Percentiles rank a stretch among this genome's conserved stretches.
These are phyloP conservation scores for Chalcosyrphus nemorum DNA, from an alignment of 2,888 invertebrate genomes.

Conservation along the genomic window DNA sequence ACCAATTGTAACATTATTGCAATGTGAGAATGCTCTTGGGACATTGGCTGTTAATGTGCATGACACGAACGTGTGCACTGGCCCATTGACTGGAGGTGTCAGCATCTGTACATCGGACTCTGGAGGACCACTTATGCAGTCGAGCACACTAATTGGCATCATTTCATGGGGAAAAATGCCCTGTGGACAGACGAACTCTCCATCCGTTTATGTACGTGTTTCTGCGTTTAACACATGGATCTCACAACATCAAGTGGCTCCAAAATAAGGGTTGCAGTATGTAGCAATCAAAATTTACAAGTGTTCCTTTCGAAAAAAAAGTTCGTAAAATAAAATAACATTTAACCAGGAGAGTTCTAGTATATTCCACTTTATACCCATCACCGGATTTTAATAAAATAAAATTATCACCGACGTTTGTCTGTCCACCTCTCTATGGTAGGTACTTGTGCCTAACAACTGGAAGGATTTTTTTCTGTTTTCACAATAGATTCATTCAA, in stretches of 20 bases:
- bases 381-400: no score
- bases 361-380: no score
- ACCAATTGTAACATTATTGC: slow-evolving; percentile 78
- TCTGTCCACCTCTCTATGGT: no score
- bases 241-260: slow-evolving; percentile 2
- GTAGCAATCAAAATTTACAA: background rate
- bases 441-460: no score
- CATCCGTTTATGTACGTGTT: slow-evolving; percentile 83
- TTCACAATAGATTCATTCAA: no score
- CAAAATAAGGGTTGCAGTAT: background rate
- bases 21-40: slow-evolving; percentile 78
- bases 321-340: background rate
- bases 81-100: slow-evolving; percentile 78
- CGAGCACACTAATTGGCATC: slow-evolving; percentile 80
- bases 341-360: background rate
- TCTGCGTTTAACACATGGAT: slow-evolving; percentile 82
- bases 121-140: slow-evolving; percentile 80
- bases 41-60: slow-evolving; percentile 77
- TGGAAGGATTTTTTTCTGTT: no score
- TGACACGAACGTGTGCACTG: slow-evolving; percentile 80
- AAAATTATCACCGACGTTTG: no score
- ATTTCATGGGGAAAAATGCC: slow-evolving; percentile 83
- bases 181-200: slow-evolving; percentile 81
- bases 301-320: background rate
- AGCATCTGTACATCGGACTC: slow-evolving; percentile 81